phyloP scores from a whole-genome alignment of 2,888 invertebrate species.

The Monochamus alternatus region DNA sequence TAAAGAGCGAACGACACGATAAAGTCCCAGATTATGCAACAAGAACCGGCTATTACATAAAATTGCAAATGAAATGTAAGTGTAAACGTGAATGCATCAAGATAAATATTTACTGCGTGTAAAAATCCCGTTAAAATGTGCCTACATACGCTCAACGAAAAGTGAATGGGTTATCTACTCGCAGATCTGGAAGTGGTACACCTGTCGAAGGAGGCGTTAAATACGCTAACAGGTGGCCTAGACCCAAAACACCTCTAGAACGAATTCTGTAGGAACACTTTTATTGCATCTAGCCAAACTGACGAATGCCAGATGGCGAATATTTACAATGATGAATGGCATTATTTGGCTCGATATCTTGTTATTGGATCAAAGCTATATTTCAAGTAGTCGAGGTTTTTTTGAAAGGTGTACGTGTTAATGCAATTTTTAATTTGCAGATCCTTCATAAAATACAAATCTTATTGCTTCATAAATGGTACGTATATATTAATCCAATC shows the following conservation, averaged over 20 bases:
- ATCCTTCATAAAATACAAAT: not conserved
- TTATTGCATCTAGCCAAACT: not conserved
- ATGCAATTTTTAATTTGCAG: not conserved
- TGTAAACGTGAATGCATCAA: constrained; percentile 25
- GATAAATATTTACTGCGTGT: constrained; percentile 19
- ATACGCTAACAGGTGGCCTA: constrained; percentile 19
- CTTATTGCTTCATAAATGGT: too few relatives aligned
- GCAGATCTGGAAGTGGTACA: constrained; percentile 16
- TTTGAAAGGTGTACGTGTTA: not conserved
- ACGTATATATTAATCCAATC: too few relatives aligned
- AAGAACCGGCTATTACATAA: constrained; percentile 19
- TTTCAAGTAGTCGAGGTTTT: too few relatives aligned
- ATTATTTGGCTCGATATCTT: not conserved
- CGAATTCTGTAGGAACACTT: not conserved
- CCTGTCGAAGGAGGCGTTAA: constrained; percentile 1
- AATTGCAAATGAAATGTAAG: constrained; percentile 23
- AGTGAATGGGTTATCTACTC: constrained; percentile 24
- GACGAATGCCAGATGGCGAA: not conserved
- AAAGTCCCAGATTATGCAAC: constrained; percentile 7
- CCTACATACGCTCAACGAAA: constrained; percentile 15
- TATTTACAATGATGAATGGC: not conserved
- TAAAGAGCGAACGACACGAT: not conserved
- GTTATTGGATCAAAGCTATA: not conserved
- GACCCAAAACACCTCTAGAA: constrained; percentile 1
- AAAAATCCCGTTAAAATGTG: constrained; percentile 13